Evolutionary conservation across 92 coral and sea anemone species (phyloP), one percentile per base, ranked within the genome.

Genomic region (Metridium senile): DNA sequence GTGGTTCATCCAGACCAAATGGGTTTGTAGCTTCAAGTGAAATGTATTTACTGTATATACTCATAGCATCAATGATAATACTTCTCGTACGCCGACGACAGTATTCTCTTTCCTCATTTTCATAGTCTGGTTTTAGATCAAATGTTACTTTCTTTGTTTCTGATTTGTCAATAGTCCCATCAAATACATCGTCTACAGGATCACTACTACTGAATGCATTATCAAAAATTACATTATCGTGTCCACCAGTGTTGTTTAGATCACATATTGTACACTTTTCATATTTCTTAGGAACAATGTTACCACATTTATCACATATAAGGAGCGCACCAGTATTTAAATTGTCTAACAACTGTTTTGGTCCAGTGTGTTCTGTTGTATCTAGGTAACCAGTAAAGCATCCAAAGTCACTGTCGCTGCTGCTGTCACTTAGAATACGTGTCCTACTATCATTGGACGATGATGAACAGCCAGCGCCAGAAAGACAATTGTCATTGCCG

Each of bases 11-110:
- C 61, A 95, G 66, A 61, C 96, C 96, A 75, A 95, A 82, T 1
- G 97, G 99, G 66, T 95, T 93, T 10, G 97, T 66, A 27, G 99
- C 97, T 66, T 95, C 99, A 30, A 95, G 81, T 58, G 99, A 95
- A 71, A 95, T 87, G 51, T 89, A 95, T 52, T 93, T 90, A 74
- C 96, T 90, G 66, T 95, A 95, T 81, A 95, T 93, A 62, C 97
- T 95, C 52, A 95, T 83, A 22, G 99, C 97, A 87, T 95, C 99
- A 34, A 92, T 92, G 20, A 92, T 85, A 63, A 92, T 92, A 74
- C 97, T 92, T 58, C 97, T 71, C 27, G 97, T 92, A 49, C 97
- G 83, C 35, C 91, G 76, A 1, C 87, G 82, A 68, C 93, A 89
- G 79, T 89, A 92, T 63, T 86, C 89, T 11, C 89, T 82, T 34